Base-by-base conservation (phyloP, 1,140 invertebrate species). In the Pseudachorutes palmiensis region DNA sequence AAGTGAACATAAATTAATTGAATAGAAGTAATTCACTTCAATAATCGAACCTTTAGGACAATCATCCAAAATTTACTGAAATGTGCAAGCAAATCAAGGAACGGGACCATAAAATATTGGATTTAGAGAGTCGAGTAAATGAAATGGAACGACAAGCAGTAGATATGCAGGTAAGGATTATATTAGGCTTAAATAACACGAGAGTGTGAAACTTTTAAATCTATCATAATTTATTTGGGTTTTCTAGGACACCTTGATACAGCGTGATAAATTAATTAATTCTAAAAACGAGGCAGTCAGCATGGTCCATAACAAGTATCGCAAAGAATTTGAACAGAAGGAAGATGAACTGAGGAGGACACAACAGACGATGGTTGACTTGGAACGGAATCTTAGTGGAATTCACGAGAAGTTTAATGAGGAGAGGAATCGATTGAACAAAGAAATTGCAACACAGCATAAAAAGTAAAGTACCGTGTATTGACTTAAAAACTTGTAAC, bases 261-360 rank as follows among this genome's bases (percentile, higher is more conserved):
- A 71, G 48, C 57, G 59, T n/a, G 70, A 71, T 45, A 71, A 71
- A 49, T 24, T 66, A 30, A 64, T 71, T 51, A 26, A 22, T 2
- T 65, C 64, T 3, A 71, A 71, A 68, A 68, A 71, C 30, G 70
- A 71, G 48, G 70, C 70, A 14, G 58, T 67, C 9, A 61, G 22
- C 32, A 66, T 71, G 2, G 59, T 68, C n/a, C 70, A 68, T 24
- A 29, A 30, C 5, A 71, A 71, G 55, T 71, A 60, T 51, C 28
- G 62, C 58, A 59, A 29, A 9, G 70, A 71, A 66, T 29, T 68
- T 0, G 62, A 45, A 2, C 26, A 61, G 1, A 71, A 55, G 41
- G 63, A 71, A n/a, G 59, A 62, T 9, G 70, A 71, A 28, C 24
- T 71, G 24, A 67, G 60, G 24, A 61, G 63, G 41, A 68, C 70